Evolutionary conservation across 2,113 vertebrate species (phyloP).

Genomic region (Mastomys natalensis): DNA sequence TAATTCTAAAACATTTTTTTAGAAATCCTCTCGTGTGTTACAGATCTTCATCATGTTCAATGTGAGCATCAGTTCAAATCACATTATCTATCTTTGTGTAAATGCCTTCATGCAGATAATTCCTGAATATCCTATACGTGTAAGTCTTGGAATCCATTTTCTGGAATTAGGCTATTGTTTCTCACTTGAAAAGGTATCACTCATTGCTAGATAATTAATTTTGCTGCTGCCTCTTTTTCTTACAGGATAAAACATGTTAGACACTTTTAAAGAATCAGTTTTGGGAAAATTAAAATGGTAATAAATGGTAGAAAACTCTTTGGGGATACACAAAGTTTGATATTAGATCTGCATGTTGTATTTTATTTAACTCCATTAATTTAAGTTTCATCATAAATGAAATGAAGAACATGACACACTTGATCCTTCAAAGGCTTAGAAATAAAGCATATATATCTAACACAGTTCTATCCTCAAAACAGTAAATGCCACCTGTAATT

Average conservation of each 20-base stretch:
- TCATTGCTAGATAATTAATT: slow-evolving; percentile 34
- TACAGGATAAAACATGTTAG: background rate
- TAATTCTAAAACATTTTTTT: slow-evolving; percentile 38
- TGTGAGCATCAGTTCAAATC: background rate
- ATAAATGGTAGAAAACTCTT: background rate
- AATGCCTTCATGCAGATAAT: slow-evolving; percentile 48
- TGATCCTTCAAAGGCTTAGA: background rate
- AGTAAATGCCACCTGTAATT: background rate
- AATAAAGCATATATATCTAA: background rate
- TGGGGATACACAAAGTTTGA: background rate
- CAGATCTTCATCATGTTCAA: slow-evolving; percentile 27
- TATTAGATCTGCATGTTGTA: background rate
- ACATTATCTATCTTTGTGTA: background rate
- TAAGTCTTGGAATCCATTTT: slow-evolving; percentile 62
- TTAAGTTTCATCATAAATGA: background rate
- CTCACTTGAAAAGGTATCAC: slow-evolving; percentile 21
- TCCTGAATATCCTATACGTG: slow-evolving; percentile 5
- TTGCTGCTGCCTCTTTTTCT: background rate
- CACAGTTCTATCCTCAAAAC: background rate
- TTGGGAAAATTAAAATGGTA: background rate
- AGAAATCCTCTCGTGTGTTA: slow-evolving; percentile 1
- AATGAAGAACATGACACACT: background rate
- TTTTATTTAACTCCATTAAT: background rate
- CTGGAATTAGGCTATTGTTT: slow-evolving; percentile 48
- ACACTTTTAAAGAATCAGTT: background rate